Percentiles rank a stretch among this genome's conserved stretches.
These are phyloP conservation scores for Glaucidium brasilianum DNA, from an alignment of 2,113 vertebrate species.

Conservation along the genomic window DNA sequence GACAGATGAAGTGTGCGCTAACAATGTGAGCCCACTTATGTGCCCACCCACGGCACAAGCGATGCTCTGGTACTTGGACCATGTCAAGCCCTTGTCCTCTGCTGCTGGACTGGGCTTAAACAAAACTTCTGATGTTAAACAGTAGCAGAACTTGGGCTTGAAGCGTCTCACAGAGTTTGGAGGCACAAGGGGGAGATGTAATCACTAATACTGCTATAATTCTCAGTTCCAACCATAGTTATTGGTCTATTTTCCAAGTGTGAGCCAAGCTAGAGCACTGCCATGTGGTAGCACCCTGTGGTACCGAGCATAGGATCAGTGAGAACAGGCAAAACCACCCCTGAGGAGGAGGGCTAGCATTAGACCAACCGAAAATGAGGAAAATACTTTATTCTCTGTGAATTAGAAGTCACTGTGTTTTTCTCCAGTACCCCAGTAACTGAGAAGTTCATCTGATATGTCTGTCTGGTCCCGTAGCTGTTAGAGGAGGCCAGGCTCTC, in stretches of 20 bases:
- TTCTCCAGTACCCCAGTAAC: not conserved
- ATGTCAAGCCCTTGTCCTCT: accelerated
- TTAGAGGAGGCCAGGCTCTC: conserved; percentile 55
- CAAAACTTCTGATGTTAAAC: not conserved
- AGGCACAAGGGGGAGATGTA: conserved; percentile 27
- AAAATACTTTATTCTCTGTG: not conserved
- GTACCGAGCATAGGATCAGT: not conserved
- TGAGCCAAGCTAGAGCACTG: not conserved
- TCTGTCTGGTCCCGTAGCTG: conserved; percentile 38
- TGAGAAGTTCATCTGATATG: conserved; percentile 21
- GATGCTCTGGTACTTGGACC: not conserved
- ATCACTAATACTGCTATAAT: not conserved
- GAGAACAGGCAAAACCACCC: not conserved
- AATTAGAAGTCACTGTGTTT: not conserved
- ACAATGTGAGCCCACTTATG: not conserved
- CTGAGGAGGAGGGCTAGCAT: not conserved
- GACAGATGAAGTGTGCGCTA: not conserved
- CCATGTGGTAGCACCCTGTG: accelerated
- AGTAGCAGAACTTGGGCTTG: not conserved
- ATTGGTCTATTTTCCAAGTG: not conserved
- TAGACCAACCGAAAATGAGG: not conserved
- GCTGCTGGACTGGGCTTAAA: not conserved
- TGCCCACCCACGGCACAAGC: not conserved
- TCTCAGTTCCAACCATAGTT: not conserved
- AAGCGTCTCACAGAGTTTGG: not conserved